Evolutionary conservation across 1,140 invertebrate genomes (phyloP).

Genomic region (Rhopalosiphum maidis): DNA sequence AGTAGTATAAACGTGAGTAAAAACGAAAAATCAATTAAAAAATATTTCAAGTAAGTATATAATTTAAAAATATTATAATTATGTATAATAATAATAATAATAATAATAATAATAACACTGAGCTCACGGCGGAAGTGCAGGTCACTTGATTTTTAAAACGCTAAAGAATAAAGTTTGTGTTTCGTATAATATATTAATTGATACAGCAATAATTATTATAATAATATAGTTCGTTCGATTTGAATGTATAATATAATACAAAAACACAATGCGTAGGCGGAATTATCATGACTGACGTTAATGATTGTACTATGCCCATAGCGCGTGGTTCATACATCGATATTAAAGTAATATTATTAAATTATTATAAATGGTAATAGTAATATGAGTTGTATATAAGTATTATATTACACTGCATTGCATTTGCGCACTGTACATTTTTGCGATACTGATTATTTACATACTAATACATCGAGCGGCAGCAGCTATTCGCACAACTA

Average conservation of each 20-base stretch:
- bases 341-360: not conserved
- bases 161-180: not conserved
- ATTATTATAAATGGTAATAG: not conserved
- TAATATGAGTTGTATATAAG: not conserved
- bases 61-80: not conserved
- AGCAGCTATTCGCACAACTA: constrained; percentile 53
- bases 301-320: not conserved
- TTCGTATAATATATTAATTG: not conserved
- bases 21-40: not conserved
- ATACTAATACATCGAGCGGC: constrained; percentile 55
- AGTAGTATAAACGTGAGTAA: not conserved
- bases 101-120: not conserved
- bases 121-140: not conserved
- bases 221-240: not conserved
- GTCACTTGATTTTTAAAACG: not conserved
- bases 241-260: not conserved
- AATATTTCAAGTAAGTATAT: not conserved
- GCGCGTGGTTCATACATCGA: not conserved
- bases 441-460: constrained; percentile 48
- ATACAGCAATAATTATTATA: not conserved
- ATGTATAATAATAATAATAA: too few relatives aligned
- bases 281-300: constrained; percentile 14
- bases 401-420: constrained; percentile 13
- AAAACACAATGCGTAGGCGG: not conserved
- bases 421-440: constrained; percentile 25